These are phyloP conservation scores for Drosophila ogumai DNA, from an alignment of 1,140 invertebrate genomes.

Conservation along the genomic window DNA sequence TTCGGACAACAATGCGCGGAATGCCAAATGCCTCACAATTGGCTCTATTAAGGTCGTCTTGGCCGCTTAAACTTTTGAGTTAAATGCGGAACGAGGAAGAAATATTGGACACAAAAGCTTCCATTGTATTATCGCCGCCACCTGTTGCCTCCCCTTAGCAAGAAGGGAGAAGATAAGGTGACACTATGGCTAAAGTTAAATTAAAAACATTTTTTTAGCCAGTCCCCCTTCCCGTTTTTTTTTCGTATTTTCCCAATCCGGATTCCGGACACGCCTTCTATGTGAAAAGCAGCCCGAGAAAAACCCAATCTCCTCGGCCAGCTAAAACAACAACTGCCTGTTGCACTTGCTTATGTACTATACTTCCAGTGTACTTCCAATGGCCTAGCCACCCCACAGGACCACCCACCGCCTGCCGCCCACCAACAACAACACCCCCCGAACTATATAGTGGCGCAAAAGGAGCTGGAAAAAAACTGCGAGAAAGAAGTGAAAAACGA, in stretches of 20 bases:
- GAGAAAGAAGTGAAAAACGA: constrained; percentile 53
- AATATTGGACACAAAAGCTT: constrained; percentile 4
- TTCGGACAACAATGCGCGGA: constrained; percentile 49
- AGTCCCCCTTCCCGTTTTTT: not conserved
- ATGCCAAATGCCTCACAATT: constrained; percentile 29
- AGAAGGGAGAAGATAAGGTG: not conserved
- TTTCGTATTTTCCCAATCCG: constrained; percentile 21
- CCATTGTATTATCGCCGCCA: constrained; percentile 18
- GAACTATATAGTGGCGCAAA: constrained; percentile 44
- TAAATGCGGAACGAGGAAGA: constrained; percentile 17
- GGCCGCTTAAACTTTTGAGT: constrained; percentile 1
- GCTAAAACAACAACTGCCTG: constrained; percentile 74
- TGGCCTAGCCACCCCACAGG: constrained; percentile 9
- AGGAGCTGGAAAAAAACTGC: constrained; percentile 55
- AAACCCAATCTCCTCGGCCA: constrained; percentile 40
- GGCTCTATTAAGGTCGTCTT: constrained; percentile 32
- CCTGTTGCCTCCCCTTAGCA: constrained; percentile 52
- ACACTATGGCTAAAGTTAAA: constrained; percentile 68
- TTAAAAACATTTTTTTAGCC: constrained; percentile 69
- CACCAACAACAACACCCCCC: constrained; percentile 19
- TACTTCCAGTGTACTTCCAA: constrained; percentile 50
- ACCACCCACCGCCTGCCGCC: not conserved
- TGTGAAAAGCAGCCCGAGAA: constrained; percentile 25
- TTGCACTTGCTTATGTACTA: constrained; percentile 74
- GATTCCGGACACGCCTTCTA: constrained; percentile 57